Conservation (phyloP, 2,888 invertebrate species). For the Neocrepidodera transversa region DNA sequence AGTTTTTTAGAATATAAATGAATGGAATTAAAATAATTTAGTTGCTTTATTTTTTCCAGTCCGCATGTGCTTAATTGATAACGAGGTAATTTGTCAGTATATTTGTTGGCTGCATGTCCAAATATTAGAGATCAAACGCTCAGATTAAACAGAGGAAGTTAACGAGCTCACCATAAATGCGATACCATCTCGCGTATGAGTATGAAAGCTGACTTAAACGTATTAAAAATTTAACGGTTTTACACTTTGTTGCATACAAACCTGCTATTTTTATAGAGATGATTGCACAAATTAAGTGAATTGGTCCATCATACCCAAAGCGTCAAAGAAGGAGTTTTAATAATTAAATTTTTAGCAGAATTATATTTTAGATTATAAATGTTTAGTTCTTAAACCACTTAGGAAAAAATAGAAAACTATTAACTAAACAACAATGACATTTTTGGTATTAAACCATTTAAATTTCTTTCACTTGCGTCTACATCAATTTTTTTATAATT, state of each 20-base stretch:
- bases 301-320: too few relatives aligned
- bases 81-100: constrained; percentile 35
- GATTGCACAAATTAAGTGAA: too few relatives aligned
- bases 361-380: too few relatives aligned
- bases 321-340: too few relatives aligned
- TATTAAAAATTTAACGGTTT: constrained; percentile 25
- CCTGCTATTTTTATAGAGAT: background rate
- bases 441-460: too few relatives aligned
- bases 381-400: too few relatives aligned
- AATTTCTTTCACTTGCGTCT: too few relatives aligned
- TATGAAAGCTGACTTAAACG: constrained; percentile 10
- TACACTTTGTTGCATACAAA: constrained; percentile 23
- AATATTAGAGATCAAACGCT: constrained; percentile 33
- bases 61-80: constrained; percentile 29
- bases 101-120: constrained; percentile 32
- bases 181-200: constrained; percentile 21
- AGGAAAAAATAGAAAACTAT: too few relatives aligned
- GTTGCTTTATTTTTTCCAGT: constrained; percentile 20
- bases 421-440: too few relatives aligned
- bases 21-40: constrained; percentile 30
- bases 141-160: constrained; percentile 28
- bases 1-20: constrained; percentile 31
- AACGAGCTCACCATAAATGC: constrained; percentile 12
- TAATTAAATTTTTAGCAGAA: too few relatives aligned
- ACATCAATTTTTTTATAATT: background rate